A percentile compares a stretch with the other conserved stretches of the same genome.
These are phyloP conservation scores for Atta cephalotes DNA, from an alignment of 1,140 invertebrate species.

Conservation along the genomic window DNA sequence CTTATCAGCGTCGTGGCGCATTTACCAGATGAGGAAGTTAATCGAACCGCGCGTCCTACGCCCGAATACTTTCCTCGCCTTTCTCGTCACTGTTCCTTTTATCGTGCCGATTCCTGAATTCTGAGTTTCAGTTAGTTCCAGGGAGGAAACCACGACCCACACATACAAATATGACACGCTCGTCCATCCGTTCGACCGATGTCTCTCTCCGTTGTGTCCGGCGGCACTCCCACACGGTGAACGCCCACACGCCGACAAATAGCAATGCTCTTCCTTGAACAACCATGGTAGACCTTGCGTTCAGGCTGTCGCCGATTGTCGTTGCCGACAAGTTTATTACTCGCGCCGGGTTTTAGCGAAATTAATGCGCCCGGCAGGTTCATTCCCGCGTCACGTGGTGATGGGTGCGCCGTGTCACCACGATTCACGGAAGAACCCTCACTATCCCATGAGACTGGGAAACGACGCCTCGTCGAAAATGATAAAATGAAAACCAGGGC, in stretches of 20 bases:
- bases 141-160: conserved; percentile 69
- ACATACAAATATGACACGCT: conserved; percentile 37
- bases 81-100: conserved; percentile 1
- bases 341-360: conserved; percentile 73
- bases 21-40: conserved; percentile 32
- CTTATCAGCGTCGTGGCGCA: conserved; percentile 12
- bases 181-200: conserved; percentile 68
- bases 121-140: conserved; percentile 18
- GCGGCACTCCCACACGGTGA: conserved; percentile 75
- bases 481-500: conserved; percentile 4
- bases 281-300: conserved; percentile 65
- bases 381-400: conserved; percentile 28
- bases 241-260: conserved; percentile 74
- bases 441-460: conserved; percentile 16
- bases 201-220: conserved; percentile 64
- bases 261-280: conserved; percentile 60
- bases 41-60: conserved; percentile 26
- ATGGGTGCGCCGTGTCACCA: conserved; percentile 54
- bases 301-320: conserved; percentile 39
- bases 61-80: not conserved
- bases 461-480: not conserved
- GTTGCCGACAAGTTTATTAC: conserved; percentile 70
- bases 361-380: conserved; percentile 66
- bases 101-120: conserved; percentile 56
- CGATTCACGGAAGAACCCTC: conserved; percentile 16